Evolutionary conservation across 2,113 vertebrate species (phyloP), one percentile per base, ranked within the genome.

Genomic region (Abramis brama): DNA sequence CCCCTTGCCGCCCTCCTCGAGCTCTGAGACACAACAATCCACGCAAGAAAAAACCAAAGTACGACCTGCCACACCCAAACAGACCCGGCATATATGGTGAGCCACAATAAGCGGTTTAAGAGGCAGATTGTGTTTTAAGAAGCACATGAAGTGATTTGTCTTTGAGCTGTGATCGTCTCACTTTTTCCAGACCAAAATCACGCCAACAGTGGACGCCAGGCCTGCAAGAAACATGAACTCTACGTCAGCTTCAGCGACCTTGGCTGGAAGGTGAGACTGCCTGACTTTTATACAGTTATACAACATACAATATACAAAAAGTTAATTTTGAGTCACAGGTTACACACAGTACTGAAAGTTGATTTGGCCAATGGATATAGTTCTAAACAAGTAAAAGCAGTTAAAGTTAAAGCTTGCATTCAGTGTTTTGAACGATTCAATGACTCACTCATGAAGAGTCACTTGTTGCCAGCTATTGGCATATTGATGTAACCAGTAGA

Each of bases 201-300:
- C 0, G 45, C 89, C 0, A 60, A 92, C 15, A 95, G 92, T 0
- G 94, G 96, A 5, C 91, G 94, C 5, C 95, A 96, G 84, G 94
- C 97, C 0, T 99, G 98, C 89, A 96, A 94, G 19, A 96, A 97
- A 85, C 98, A 99, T 0, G 97, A 99, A 83, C 95, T 99, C 82
- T 97, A 98, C 0, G 97, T 99, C 92, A 99, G 97, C 94, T 99
- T 99, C 92, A 97, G 95, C 77, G 98, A 99, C 91, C 95, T 99
- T 0, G 96, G 96, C n/a, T 99, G 98, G 98, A 97, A 98, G 97
- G 98, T 98, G 91, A 93, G 86, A 6, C 5, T 39, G 52, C 47
- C 25, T 76, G 15, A n/a, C 17, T 76, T 70, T 70, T 21, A 43
- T 57, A 6, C 77, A 59, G 55, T 71, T n/a, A 39, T 21, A 6